Base-by-base conservation (phyloP, 2,888 invertebrate genomes). In the Idaea straminata region DNA sequence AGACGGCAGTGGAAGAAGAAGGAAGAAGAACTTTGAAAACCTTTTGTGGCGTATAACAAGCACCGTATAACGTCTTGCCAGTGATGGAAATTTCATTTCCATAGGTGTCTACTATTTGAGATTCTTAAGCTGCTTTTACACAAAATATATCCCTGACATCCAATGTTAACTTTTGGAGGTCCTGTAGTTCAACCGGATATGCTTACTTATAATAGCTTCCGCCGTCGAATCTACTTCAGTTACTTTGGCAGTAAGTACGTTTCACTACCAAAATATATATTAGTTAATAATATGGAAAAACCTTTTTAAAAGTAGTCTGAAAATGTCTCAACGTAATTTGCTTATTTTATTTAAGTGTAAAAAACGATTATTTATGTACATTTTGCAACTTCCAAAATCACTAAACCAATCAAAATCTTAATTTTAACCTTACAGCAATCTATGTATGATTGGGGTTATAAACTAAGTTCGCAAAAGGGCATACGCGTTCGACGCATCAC, bases 401-500 rank as follows among this genome's bases (percentile, higher is more conserved):
- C 25, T 25, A 25, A 25, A 25, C 25, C 25, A 25, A 1, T 25
- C 25, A 25, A 25, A 25, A 25, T 25, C 25, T 25, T 25, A 25
- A 25, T 25, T 25, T 25, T 25, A 25, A 25, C 25, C 25, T 25
- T 3, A 25, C 25, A 25, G 25, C 25, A 25, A 25, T 25, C 25
- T 25, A 25, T 25, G 25, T 25, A 25, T 47, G 10, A 13, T 47
- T 47, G 13, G 47, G 47, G 47, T 47, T 47, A 47, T 47, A 7
- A 10, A 47, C 47, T 47, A 47, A 47, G 47, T 47, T 13, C 13
- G 47, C 47, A 10, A 47, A 47, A 47, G 13, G 47, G 47, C 47
- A 47, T 47, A 47, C 47, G 47, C 47, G 47, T 47, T 13, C 47
- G 59, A 34, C 16, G 59, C 25, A 59, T 59, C 34, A 59, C 59